Evolutionary conservation across 1,140 invertebrate genomes (phyloP).

Genomic region (Oryctes rhinoceros): DNA sequence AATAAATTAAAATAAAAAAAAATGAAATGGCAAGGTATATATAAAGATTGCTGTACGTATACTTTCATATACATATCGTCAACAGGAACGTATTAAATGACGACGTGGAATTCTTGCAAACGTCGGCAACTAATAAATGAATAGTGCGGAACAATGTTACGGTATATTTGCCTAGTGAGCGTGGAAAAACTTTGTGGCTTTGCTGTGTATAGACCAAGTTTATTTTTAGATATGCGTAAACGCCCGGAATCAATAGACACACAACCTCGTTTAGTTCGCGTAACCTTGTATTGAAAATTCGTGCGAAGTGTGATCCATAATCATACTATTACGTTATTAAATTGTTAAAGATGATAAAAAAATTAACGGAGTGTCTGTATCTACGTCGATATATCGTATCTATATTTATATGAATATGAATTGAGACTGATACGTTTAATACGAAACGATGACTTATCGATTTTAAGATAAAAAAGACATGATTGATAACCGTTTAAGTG

Average conservation of each 20-base stretch:
- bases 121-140: too few species aligned
- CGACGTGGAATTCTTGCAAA: too few species aligned
- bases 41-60: too few species aligned
- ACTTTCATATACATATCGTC: too few species aligned
- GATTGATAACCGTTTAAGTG: neutral
- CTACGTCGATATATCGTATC: neutral
- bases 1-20: too few species aligned
- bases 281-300: conserved; percentile 2
- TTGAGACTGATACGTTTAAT: too few species aligned
- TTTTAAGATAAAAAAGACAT: neutral
- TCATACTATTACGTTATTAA: neutral
- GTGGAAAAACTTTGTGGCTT: neutral
- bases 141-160: too few species aligned
- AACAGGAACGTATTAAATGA: too few species aligned
- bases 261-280: neutral
- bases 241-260: neutral
- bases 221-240: conserved; percentile 27
- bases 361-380: neutral
- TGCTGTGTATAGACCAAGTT: neutral
- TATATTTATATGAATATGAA: neutral
- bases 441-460: neutral
- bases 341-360: neutral
- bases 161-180: too few species aligned
- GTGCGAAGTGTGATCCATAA: neutral
- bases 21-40: too few species aligned